Conservation (phyloP, 2,797 vertebrate species). For the Gambelia wislizenii region DNA sequence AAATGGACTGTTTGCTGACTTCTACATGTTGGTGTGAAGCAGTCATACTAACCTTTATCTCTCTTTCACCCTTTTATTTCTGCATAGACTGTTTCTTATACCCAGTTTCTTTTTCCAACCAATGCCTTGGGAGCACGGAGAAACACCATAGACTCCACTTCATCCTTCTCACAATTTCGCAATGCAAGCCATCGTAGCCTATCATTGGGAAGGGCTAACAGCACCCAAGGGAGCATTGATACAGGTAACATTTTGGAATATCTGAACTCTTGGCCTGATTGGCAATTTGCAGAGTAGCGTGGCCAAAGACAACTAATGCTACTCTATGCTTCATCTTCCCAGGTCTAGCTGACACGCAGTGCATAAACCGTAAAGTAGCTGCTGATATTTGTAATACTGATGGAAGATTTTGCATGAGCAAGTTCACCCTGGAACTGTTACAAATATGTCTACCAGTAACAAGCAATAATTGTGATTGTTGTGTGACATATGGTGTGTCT, state of each 20-base stretch:
- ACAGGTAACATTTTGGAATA: slow-evolving; percentile 81
- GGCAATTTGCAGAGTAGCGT: neutral
- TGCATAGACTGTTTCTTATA: slow-evolving; percentile 94
- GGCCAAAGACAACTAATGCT: neutral
- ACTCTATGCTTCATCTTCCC: neutral
- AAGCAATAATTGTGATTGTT: too few species aligned
- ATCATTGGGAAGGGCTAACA: slow-evolving; percentile 92
- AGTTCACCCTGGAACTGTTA: neutral
- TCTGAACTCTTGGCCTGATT: neutral
- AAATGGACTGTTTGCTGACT: neutral
- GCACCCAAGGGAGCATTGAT: slow-evolving; percentile 97
- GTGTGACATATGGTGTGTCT: too few species aligned
- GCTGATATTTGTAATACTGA: neutral
- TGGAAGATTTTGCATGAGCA: neutral
- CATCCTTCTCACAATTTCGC: slow-evolving; percentile 94
- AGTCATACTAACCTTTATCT: slow-evolving; percentile 39
- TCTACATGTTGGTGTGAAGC: neutral
- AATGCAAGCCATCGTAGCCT: slow-evolving; percentile 97
- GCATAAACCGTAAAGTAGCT: neutral
- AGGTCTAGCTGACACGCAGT: neutral
- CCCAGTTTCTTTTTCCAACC: slow-evolving; percentile 96
- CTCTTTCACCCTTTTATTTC: slow-evolving; percentile 41
- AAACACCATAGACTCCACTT: slow-evolving; percentile 97
- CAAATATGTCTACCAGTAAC: neutral
- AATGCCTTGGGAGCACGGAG: slow-evolving; percentile 93